These are phyloP conservation scores for Podargus strigoides DNA, from an alignment of 2,797 vertebrate genomes.

Conservation along the genomic window DNA sequence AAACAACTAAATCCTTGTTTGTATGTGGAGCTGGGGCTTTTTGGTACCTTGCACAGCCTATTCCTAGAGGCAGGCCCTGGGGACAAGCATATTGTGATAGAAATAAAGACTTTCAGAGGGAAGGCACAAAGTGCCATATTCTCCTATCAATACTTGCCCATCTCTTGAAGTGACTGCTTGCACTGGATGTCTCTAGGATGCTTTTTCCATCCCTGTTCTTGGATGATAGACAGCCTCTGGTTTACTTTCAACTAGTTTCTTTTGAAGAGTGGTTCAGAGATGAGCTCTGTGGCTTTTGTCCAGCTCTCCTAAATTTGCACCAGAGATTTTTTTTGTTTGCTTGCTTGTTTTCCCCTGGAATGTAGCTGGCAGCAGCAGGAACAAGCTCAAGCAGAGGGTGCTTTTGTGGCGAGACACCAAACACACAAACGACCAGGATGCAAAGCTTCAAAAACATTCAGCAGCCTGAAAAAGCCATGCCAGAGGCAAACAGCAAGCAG, in stretches of 20 bases:
- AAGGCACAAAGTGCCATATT: background rate
- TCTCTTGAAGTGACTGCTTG: background rate
- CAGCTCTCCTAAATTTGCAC: background rate
- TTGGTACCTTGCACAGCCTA: background rate
- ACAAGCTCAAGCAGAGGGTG: background rate
- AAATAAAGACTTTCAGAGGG: background rate
- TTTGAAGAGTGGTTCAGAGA: background rate
- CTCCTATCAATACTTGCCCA: background rate
- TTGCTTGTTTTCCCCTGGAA: background rate
- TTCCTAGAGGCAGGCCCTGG: background rate
- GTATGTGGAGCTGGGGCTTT: background rate
- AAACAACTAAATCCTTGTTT: background rate
- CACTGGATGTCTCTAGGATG: background rate
- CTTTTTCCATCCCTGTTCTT: background rate
- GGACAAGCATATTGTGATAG: background rate
- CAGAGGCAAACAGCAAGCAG: background rate
- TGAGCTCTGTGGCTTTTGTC: background rate
- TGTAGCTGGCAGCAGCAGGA: background rate
- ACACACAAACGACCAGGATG: background rate
- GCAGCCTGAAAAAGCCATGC: background rate
- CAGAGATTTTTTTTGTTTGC: background rate
- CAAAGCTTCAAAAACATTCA: background rate
- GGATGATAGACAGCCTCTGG: background rate
- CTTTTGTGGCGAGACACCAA: background rate
- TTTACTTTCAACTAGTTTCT: slow-evolving; percentile 16